phyloP scores from a whole-genome alignment of 2,113 vertebrate species.

The Willisornis vidua region DNA sequence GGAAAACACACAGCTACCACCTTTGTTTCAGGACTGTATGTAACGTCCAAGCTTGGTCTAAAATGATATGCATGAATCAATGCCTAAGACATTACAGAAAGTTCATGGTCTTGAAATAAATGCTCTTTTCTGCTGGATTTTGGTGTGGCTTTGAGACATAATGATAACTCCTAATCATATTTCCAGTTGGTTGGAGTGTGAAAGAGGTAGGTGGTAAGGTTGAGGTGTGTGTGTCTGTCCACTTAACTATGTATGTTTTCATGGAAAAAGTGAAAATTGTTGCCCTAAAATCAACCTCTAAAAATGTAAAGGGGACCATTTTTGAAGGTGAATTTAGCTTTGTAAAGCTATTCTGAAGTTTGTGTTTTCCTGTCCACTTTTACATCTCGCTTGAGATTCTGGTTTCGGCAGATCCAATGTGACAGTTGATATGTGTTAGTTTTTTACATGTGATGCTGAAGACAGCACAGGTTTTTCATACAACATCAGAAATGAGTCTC shows the following conservation, averaged over 20 bases:
- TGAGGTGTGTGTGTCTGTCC: background rate
- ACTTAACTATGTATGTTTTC: background rate
- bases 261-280: background rate
- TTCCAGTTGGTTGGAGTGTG: background rate
- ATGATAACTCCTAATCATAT: background rate
- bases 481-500: background rate
- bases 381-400: background rate
- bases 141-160: background rate
- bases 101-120: background rate
- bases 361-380: background rate
- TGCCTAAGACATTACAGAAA: background rate
- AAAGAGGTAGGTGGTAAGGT: background rate
- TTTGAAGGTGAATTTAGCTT: background rate
- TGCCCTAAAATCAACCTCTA: background rate
- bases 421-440: background rate
- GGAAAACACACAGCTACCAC: background rate
- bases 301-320: background rate
- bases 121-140: accelerated
- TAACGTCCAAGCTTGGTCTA: background rate
- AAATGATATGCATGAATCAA: accelerated
- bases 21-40: background rate
- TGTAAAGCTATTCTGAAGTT: background rate
- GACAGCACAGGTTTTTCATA: background rate
- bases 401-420: background rate
- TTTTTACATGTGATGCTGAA: background rate